Percentiles rank a stretch among this genome's conserved stretches.
Conservation (phyloP, 2,797 vertebrate species). For the Neosilurus mollespiculum region DNA sequence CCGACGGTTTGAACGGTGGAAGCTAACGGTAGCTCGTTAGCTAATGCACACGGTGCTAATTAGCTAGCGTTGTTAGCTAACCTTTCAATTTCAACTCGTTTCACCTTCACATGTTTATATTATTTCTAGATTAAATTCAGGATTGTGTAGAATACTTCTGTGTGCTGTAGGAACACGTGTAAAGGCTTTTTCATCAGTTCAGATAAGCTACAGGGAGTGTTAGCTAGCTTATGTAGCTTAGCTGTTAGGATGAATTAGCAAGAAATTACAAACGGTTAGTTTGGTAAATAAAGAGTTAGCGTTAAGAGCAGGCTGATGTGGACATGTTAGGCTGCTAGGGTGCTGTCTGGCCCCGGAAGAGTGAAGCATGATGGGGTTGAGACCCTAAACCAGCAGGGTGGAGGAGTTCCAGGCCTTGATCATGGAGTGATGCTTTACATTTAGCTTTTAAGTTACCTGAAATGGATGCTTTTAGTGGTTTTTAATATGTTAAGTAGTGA, state of each 20-base stretch:
- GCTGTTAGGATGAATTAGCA: neutral
- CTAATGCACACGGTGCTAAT: neutral
- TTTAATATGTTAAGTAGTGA: neutral
- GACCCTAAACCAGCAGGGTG: neutral
- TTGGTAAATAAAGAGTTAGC: neutral
- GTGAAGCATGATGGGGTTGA: neutral
- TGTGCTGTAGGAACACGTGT: neutral
- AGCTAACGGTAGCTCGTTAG: conserved; percentile 9
- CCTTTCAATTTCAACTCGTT: neutral
- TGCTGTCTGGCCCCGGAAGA: neutral
- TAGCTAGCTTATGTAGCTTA: conserved; percentile 17
- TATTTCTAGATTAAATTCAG: neutral
- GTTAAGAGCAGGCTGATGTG: neutral
- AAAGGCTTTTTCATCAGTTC: neutral
- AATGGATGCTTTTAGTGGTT: too few relatives aligned
- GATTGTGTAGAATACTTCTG: neutral
- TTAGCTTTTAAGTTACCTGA: neutral
- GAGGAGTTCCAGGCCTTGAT: neutral
- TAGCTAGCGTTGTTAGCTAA: neutral
- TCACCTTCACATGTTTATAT: neutral
- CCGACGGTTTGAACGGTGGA: neutral
- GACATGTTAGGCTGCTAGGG: neutral
- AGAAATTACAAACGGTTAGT: neutral
- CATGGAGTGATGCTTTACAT: neutral
- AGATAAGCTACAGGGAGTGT: neutral